Conservation (phyloP, 2,888 invertebrate genomes). For the Folsomia candida region DNA sequence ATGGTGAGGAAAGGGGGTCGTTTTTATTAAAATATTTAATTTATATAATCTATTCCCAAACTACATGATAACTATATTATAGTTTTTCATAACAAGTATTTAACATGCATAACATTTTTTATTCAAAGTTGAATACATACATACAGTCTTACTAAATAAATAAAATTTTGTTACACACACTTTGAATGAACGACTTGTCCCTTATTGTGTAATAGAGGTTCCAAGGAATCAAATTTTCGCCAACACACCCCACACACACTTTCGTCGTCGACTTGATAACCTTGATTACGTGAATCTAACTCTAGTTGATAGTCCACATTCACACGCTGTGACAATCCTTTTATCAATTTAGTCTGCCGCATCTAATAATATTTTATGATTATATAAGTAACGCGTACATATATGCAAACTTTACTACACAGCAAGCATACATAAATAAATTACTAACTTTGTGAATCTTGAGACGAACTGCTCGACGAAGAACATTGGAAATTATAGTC, state of each 20-base stretch:
- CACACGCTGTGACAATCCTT: slow-evolving; percentile 35
- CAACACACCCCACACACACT: slow-evolving; percentile 46
- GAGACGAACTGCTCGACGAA: slow-evolving; percentile 54
- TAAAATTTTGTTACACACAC: slow-evolving; percentile 26
- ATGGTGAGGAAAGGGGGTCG: too few species aligned
- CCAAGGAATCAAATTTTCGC: slow-evolving; percentile 40
- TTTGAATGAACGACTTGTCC: slow-evolving; percentile 47
- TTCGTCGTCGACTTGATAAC: slow-evolving; percentile 42
- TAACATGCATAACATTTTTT: too few species aligned
- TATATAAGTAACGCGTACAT: too few species aligned
- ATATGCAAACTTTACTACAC: too few species aligned
- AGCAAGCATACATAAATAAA: too few species aligned
- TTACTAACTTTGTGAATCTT: slow-evolving; percentile 54
- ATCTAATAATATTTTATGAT: slow-evolving; percentile 28
- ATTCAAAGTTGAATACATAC: too few species aligned
- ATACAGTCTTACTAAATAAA: not conserved
- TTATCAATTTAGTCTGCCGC: slow-evolving; percentile 32
- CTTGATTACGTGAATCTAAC: slow-evolving; percentile 38
- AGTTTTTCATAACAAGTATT: too few species aligned
- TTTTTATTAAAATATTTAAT: too few species aligned
- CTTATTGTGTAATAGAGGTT: slow-evolving; percentile 39
- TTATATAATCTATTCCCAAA: too few species aligned
- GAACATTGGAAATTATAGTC: slow-evolving; percentile 55
- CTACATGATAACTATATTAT: too few species aligned
- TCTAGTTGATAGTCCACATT: slow-evolving; percentile 37